Evolutionary conservation across 2,888 invertebrate genomes (phyloP), one percentile per base, ranked within the genome.

Genomic region (Acholoe squamosa): DNA sequence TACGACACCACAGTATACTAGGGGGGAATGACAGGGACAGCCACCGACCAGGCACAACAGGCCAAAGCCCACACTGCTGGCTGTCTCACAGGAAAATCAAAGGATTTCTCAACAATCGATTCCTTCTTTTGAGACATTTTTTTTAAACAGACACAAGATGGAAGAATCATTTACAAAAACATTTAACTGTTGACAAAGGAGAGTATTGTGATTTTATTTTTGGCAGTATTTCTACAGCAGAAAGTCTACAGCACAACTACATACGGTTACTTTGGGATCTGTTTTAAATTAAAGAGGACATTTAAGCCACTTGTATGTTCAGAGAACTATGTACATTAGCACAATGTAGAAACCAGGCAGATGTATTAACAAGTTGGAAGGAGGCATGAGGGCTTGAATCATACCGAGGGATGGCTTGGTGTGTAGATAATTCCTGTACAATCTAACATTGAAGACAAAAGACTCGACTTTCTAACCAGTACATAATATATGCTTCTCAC

Each of bases 341-440:
- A 43, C 43, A n/a, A 80, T 80, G 80, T 33, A 19, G n/a, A 80
- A 71, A 31, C 19, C 80, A 80, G 80, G 80, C 43, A 33, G 43
- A 43, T 33, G 34, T 54, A 86, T 86, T 86, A 52, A 86, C 86
- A 86, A 52, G 56, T 31, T 86, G 86, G 86, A 86, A 86, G 86
- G 86, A 86, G 86, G 54, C 19, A 33, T 54, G 84, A 84, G 84
- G 84, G 84, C 84, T 19, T 51, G 43, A 43, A 43, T 43, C 43
- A 16, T 22, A 16, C 51, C 14, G 84, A 84, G 84, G 84, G 43
- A 84, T 84, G 84, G 71, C 71, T 71, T 25, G 28, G 14, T 71
- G 14, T 33, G 7, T 80, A 80, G 33, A 19, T 43, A 80, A 80
- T 43, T 16, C 34, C 31, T 80, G 19, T 80, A 80, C 80, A 80